Evolutionary conservation across 2,797 vertebrate genomes (phyloP).

Genomic region (Macrochelys suwanniensis): DNA sequence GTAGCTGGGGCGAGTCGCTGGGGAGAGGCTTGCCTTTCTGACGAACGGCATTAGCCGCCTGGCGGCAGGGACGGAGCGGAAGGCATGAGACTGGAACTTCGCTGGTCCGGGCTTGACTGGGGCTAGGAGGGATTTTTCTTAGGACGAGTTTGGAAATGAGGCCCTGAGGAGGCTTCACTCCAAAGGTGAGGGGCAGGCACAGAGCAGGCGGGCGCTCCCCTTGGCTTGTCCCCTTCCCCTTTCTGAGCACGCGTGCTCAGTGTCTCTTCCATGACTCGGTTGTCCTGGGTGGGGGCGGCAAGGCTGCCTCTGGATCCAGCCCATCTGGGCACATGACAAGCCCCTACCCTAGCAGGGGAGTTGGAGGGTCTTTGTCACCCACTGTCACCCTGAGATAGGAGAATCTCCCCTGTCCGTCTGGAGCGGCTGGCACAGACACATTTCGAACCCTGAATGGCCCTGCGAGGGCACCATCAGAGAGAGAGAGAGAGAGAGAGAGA

Average conservation of each 20-base stretch:
- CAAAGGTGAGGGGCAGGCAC: too few species aligned
- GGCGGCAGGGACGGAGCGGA: background rate
- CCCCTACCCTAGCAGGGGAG: background rate
- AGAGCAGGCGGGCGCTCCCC: background rate
- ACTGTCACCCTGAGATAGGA: background rate
- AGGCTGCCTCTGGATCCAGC: background rate
- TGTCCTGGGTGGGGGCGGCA: background rate
- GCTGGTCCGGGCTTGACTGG: background rate
- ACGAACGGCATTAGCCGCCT: background rate
- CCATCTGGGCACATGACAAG: too few species aligned
- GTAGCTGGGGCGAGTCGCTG: background rate
- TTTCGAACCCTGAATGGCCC: background rate
- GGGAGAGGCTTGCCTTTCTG: background rate
- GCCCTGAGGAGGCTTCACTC: background rate
- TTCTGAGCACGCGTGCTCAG: background rate
- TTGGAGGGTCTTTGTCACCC: background rate
- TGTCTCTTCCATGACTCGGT: background rate
- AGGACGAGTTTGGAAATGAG: background rate
- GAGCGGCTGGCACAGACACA: background rate
- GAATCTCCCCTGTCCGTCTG: too few species aligned
- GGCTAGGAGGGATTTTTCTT: background rate
- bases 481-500: background rate
- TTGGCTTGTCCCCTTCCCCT: background rate
- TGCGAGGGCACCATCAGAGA: too few species aligned
- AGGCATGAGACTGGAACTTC: background rate